Evolutionary conservation across 2,888 invertebrate genomes (phyloP).

Genomic region (Heliconius ismenius): DNA sequence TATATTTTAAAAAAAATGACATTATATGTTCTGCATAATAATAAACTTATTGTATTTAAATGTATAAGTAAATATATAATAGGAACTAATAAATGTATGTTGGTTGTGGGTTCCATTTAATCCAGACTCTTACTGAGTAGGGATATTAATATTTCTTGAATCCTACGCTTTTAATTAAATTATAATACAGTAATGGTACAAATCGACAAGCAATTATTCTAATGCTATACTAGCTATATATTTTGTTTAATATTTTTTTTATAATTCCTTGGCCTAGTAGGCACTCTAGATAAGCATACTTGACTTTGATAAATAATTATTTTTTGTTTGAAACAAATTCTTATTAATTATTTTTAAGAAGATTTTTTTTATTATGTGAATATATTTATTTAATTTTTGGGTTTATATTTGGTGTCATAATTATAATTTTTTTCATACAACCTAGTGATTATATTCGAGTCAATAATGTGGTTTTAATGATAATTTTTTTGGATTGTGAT

Average conservation of each 20-base stretch:
- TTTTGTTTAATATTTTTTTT: background rate
- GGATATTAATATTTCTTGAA: background rate
- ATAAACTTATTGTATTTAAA: background rate
- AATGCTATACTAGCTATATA: background rate
- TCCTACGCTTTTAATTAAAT: background rate
- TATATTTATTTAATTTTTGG: background rate
- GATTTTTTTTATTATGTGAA: background rate
- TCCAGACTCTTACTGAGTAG: too few relatives aligned
- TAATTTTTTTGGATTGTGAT: background rate
- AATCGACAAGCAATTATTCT: constrained; percentile 1
- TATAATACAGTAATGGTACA: constrained; percentile 2
- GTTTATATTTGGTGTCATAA: background rate
- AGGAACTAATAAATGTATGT: too few relatives aligned
- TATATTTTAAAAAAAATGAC: background rate
- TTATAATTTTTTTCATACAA: too few relatives aligned
- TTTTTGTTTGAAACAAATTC: background rate
- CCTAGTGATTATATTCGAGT: background rate
- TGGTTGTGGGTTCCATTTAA: too few relatives aligned
- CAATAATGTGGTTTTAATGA: constrained; percentile 1
- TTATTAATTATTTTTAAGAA: background rate
- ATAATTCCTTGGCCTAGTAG: background rate
- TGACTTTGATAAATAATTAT: background rate
- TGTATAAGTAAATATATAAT: background rate
- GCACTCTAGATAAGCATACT: background rate
- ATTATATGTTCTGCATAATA: background rate